Conservation (phyloP, 2,888 invertebrate genomes). For the Zelleria hepariella region DNA sequence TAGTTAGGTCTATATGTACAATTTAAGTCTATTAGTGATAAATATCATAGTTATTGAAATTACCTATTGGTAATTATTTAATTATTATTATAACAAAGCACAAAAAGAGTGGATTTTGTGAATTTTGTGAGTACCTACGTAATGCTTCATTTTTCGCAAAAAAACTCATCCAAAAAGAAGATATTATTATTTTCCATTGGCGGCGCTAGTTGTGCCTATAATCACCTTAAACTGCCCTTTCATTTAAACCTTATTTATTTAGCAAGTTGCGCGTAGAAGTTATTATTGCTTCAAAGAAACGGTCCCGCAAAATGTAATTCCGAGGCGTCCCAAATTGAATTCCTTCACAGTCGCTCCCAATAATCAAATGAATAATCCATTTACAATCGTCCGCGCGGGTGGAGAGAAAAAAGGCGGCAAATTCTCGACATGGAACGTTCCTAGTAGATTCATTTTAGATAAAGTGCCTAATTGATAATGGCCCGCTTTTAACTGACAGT, state of each 20-base stretch:
- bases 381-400: constrained; percentile 33
- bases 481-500: too few species aligned
- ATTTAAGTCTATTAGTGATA: too few species aligned
- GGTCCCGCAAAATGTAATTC: constrained; percentile 52
- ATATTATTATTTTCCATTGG: not conserved
- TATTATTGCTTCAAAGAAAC: constrained; percentile 44
- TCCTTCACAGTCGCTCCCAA: constrained; percentile 51
- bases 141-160: too few species aligned
- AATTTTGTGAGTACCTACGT: too few species aligned
- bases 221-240: not conserved
- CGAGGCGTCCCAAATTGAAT: constrained; percentile 55
- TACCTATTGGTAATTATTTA: too few species aligned
- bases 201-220: not conserved
- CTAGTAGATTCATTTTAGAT: not conserved
- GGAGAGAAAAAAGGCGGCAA: constrained; percentile 15
- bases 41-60: too few species aligned
- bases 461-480: too few species aligned
- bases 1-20: too few species aligned
- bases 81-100: too few species aligned
- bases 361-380: constrained; percentile 66
- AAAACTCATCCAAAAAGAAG: too few species aligned
- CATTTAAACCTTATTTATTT: not conserved
- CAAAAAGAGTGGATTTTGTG: too few species aligned
- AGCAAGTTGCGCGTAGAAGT: constrained; percentile 27
- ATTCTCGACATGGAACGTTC: not conserved